Evolutionary conservation across 2,888 invertebrate genomes (phyloP).

Genomic region (Ceraclea dissimilis): DNA sequence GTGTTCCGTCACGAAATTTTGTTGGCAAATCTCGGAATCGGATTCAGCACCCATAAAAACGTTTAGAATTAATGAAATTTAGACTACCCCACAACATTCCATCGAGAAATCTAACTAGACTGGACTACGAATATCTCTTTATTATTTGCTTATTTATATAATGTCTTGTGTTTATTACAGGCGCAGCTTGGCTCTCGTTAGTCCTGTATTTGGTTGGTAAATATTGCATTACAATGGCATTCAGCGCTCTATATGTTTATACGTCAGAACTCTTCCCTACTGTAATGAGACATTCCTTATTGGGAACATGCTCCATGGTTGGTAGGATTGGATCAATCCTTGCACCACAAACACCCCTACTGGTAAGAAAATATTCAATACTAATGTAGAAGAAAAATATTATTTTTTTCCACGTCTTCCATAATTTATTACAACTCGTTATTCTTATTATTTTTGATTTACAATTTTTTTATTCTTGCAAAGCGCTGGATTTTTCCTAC

Average conservation of each 20-base stretch:
- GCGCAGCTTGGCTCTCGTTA: slow-evolving; percentile 39
- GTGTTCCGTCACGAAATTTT: too few relatives aligned
- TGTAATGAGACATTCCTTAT: slow-evolving; percentile 51
- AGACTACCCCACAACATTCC: too few relatives aligned
- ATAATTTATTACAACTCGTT: too few relatives aligned
- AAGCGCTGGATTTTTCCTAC: too few relatives aligned
- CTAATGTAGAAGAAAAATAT: neutral
- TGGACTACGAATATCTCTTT: too few relatives aligned
- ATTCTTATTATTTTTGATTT: too few relatives aligned
- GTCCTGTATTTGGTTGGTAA: slow-evolving; percentile 54
- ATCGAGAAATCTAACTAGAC: too few relatives aligned
- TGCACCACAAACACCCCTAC: slow-evolving; percentile 58
- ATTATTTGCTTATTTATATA: too few relatives aligned
- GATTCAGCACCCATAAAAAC: too few relatives aligned
- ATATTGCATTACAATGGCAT: slow-evolving; percentile 57
- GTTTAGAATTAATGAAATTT: too few relatives aligned
- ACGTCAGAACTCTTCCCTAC: slow-evolving; percentile 65
- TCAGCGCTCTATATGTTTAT: slow-evolving; percentile 58
- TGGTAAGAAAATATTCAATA: slow-evolving; percentile 40
- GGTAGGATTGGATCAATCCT: slow-evolving; percentile 58
- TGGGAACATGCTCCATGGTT: slow-evolving; percentile 58
- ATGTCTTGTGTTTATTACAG: slow-evolving; percentile 30
- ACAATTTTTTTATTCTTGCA: too few relatives aligned
- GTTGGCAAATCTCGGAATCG: too few relatives aligned
- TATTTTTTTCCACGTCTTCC: neutral